Evolutionary conservation across 1,140 invertebrate species (phyloP).

Genomic region (Augochlora pura): DNA sequence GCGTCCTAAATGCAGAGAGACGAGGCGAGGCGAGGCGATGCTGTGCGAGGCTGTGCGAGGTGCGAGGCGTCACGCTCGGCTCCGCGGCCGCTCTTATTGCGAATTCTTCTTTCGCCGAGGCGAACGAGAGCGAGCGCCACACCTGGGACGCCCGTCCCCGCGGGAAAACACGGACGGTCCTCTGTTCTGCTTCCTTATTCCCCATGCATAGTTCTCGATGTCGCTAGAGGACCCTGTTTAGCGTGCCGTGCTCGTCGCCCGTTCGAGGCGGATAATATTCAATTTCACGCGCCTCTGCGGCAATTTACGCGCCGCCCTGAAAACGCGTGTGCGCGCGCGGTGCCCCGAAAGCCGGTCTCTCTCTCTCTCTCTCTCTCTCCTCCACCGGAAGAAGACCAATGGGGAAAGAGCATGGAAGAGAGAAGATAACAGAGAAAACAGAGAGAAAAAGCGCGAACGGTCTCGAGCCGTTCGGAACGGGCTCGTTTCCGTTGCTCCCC

Average conservation of each 20-base stretch:
- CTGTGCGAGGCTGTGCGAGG: too few species aligned
- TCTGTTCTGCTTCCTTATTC: conserved; percentile 36
- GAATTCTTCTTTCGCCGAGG: conserved; percentile 36
- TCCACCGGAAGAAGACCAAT: not conserved
- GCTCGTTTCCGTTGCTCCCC: conserved; percentile 36
- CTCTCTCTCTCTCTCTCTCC: too few species aligned
- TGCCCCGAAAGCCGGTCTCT: conserved; percentile 15
- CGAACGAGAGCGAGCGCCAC: not conserved
- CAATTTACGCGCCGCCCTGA: conserved; percentile 52
- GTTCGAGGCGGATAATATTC: conserved; percentile 62
- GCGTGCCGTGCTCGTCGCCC: not conserved
- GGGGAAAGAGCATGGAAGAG: too few species aligned
- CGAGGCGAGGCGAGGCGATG: not conserved
- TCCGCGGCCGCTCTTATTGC: conserved; percentile 27
- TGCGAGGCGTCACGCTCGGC: conserved; percentile 18
- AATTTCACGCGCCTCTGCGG: conserved; percentile 58
- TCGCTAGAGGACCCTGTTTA: conserved; percentile 45
- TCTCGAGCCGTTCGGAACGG: conserved; percentile 30
- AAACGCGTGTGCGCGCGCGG: not conserved
- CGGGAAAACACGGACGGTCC: conserved; percentile 13
- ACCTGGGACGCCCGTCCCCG: conserved; percentile 7
- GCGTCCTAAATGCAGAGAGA: conserved; percentile 19
- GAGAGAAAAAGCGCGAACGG: conserved; percentile 16
- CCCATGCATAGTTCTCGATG: conserved; percentile 48
- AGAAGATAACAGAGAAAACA: too few species aligned